Percentiles rank a stretch among this genome's conserved stretches.
phyloP scores from a whole-genome alignment of 2,888 invertebrate genomes.

The Zhengitettix transpicula region DNA sequence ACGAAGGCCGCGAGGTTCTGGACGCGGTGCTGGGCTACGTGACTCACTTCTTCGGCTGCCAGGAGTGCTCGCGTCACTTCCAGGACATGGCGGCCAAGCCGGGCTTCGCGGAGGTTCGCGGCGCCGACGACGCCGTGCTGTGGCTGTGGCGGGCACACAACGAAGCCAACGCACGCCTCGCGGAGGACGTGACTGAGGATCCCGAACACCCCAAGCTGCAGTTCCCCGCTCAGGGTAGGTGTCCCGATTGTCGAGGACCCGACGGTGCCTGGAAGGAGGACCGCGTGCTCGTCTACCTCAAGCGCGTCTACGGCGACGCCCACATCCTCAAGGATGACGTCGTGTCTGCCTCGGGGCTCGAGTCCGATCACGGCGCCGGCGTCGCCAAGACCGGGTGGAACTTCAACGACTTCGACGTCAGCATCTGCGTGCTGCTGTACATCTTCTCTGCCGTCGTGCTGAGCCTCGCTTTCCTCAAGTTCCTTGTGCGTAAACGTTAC shows the following conservation, averaged over 20 bases:
- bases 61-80: conserved; percentile 81
- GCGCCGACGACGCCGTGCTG: conserved; percentile 58
- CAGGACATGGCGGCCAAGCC: conserved; percentile 60
- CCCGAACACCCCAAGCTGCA: conserved; percentile 75
- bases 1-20: conserved; percentile 43
- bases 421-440: conserved; percentile 60
- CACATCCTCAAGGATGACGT: conserved; percentile 14
- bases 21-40: conserved; percentile 76
- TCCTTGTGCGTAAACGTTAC: conserved; percentile 50
- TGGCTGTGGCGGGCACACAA: conserved; percentile 96
- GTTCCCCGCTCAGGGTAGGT: conserved; percentile 56
- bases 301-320: conserved; percentile 30
- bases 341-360: too few relatives aligned
- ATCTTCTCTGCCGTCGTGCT: conserved; percentile 57
- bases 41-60: conserved; percentile 84
- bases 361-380: not conserved
- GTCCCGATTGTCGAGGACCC: conserved; percentile 45
- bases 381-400: conserved; percentile 24
- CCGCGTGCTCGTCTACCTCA: conserved; percentile 45
- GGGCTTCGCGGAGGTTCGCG: conserved; percentile 49
- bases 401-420: conserved; percentile 51
- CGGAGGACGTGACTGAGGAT: conserved; percentile 79
- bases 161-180: conserved; percentile 72
- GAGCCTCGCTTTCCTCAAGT: conserved; percentile 56
- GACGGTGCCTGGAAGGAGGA: conserved; percentile 43